phyloP scores from a whole-genome alignment of 2,797 vertebrate species.

The Tarsius wallacei region DNA sequence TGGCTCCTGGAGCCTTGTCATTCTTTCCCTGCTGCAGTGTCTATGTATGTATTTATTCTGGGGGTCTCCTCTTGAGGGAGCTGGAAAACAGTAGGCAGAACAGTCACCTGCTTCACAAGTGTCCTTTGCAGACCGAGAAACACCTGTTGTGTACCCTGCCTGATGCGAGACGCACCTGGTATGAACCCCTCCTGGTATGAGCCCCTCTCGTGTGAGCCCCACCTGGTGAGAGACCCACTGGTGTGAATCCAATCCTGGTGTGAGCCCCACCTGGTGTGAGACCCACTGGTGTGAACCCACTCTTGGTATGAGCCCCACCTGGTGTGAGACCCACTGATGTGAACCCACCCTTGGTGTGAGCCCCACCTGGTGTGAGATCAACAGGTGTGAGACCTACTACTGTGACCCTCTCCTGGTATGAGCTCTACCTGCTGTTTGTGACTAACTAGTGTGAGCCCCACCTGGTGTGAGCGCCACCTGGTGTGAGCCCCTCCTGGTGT shows the following conservation, averaged over 20 bases:
- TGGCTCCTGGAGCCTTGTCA: background rate
- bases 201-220: no score
- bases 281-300: no score
- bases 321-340: fast-evolving
- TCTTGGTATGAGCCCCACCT: no score
- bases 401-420: background rate
- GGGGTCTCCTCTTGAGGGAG: background rate
- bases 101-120: fast-evolving
- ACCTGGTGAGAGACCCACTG: no score
- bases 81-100: no score
- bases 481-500: background rate
- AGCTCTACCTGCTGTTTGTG: background rate
- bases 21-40: no score
- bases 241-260: no score
- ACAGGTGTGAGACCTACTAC: fast-evolving
- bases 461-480: no score
- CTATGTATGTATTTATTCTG: background rate
- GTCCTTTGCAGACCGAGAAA: background rate
- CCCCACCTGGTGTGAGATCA: no score
- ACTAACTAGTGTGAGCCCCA: no score
- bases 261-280: no score
- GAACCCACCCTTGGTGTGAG: fast-evolving
- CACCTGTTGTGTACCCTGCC: fast-evolving
- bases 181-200: background rate
- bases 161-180: background rate